Base-by-base conservation (phyloP, 1,140 invertebrate species). In the Anoplophora glabripennis region DNA sequence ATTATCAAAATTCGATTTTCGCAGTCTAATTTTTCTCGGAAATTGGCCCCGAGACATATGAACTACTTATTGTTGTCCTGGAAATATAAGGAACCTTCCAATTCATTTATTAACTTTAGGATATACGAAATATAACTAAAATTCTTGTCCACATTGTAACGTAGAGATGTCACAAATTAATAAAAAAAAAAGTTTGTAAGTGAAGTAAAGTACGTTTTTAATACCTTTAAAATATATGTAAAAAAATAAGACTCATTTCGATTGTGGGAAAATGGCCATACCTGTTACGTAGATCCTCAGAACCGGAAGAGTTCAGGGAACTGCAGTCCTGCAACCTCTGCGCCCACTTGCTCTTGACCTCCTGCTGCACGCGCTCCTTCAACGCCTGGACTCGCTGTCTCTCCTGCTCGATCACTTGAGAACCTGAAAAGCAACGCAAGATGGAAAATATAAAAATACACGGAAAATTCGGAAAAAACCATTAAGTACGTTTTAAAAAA, bases 391-490 rank as follows among this genome's bases (percentile, higher is more conserved):
- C 89, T 69, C 93, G 85, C 65, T 89, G 86, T 51, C 91, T 80
- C 76, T 95, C 92, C 71, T 94, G 89, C 70, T 94, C 92, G 69
- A 96, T 93, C 40, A 96, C 90, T 81, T 92, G 87, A 67, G 88
- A 89, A 53, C 90, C 90, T 93, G 65, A 11, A 59, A 45, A 45
- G 11, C 11, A 1, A 45, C 1, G 15, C 17, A 18, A 45, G 10
- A 14, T 9, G 17, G 42, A 45, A 45, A 45, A 14, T 3, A 45
- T 9, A 10, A 9, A 45, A 45, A 10, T 2, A 17, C 17, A n/a
- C 34, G 1, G n/a, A n/a, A n/a, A n/a, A n/a, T n/a, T 49, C 34
- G 17, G 35, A 37, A 52, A 48, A 42, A 44, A 10, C 7, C n/a
- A 10, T 12, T 11, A 44, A 52, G 21, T 46, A 36, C 41, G 42